These are phyloP conservation scores for Meandrina meandrites DNA, from an alignment of 92 coral and sea anemone species.

Conservation along the genomic window DNA sequence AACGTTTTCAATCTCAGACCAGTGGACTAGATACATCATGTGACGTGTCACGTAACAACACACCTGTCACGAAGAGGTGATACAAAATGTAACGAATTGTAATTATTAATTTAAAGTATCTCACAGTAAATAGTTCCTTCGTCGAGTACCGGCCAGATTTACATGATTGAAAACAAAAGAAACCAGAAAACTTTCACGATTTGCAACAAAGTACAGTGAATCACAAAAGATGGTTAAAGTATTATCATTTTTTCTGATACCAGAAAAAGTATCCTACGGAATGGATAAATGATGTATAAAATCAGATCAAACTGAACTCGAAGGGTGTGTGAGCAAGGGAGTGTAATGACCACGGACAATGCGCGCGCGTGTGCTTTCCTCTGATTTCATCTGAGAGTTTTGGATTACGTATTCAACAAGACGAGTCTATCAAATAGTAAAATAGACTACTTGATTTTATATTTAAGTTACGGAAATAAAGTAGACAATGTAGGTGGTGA, in stretches of 20 bases:
- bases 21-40: slow-evolving; percentile 64
- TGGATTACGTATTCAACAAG: no score
- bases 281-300: background rate
- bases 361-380: background rate
- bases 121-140: background rate
- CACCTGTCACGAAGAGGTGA: background rate
- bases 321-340: background rate
- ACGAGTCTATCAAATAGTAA: no score
- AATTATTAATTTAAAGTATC: background rate
- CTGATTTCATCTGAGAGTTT: no score
- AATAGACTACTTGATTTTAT: no score
- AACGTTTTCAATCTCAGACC: slow-evolving; percentile 62
- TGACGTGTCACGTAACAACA: background rate
- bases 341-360: background rate
- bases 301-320: background rate
- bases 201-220: background rate
- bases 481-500: no score
- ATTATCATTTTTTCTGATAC: background rate
- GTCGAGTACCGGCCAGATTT: background rate
- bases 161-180: background rate
- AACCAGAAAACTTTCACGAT: background rate
- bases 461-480: no score
- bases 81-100: background rate
- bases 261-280: background rate
- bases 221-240: background rate